A percentile compares a stretch with the other conserved stretches of the same genome.
phyloP scores from a whole-genome alignment of 2,113 vertebrate species.

The Willisornis vidua region DNA sequence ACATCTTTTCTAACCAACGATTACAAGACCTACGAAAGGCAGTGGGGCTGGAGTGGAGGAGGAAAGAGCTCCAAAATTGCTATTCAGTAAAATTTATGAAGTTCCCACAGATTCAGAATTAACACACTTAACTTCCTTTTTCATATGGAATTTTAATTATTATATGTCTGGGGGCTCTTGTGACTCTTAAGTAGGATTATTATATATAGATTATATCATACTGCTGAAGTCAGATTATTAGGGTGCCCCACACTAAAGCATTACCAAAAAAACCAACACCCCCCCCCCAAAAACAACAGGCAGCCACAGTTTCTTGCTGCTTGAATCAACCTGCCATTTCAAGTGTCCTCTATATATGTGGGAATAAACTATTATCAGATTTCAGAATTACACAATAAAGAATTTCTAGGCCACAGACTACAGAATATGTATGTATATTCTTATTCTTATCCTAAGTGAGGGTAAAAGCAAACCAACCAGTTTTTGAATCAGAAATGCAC shows the following conservation, averaged over 20 bases:
- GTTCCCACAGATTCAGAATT: not conserved
- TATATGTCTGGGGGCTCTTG: not conserved
- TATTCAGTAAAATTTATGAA: not conserved
- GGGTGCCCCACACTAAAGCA: not conserved
- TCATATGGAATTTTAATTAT: not conserved
- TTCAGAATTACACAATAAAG: not conserved
- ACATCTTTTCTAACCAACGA: not conserved
- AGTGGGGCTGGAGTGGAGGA: not conserved
- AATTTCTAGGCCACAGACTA: not conserved
- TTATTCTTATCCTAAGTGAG: not conserved
- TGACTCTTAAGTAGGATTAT: not conserved
- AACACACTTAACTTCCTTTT: not conserved
- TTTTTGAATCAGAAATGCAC: not conserved
- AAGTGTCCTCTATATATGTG: not conserved
- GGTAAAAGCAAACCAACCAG: fast-evolving
- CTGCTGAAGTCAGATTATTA: not conserved
- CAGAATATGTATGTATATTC: not conserved
- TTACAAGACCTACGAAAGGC: not conserved
- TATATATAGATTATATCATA: not conserved
- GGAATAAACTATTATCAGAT: not conserved
- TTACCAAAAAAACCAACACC: not conserved
- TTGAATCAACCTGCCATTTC: not conserved
- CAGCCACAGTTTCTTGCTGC: not conserved
- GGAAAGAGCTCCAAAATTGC: not conserved
- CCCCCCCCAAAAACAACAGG: not conserved